Evolutionary conservation across 2,888 invertebrate genomes (phyloP).

Genomic region (Yponomeuta cagnagella): DNA sequence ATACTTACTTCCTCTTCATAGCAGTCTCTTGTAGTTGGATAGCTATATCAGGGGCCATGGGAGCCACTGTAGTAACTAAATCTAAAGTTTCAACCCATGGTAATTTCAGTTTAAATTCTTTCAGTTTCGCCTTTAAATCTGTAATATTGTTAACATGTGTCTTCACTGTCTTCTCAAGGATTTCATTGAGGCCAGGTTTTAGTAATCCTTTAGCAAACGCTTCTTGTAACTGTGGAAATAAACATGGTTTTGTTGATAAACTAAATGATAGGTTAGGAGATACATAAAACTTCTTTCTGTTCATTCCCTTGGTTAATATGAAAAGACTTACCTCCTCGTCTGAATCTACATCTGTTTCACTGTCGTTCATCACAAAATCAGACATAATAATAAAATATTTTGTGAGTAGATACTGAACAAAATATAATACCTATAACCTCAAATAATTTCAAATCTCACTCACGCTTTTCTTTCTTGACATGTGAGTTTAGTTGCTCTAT

Average conservation of each 20-base stretch:
- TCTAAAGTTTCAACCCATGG: conserved; percentile 93
- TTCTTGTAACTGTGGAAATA: conserved; percentile 84
- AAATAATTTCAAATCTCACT: neutral
- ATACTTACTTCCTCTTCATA: conserved; percentile 74
- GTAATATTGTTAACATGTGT: conserved; percentile 82
- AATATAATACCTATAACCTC: neutral
- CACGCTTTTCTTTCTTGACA: neutral
- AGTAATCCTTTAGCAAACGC: conserved; percentile 90
- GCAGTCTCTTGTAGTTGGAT: conserved; percentile 85
- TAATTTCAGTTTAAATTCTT: conserved; percentile 81
- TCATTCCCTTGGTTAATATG: neutral
- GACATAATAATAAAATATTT: conserved; percentile 36
- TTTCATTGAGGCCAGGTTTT: conserved; percentile 89
- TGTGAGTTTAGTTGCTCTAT: no score
- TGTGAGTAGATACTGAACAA: neutral
- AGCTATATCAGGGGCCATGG: conserved; percentile 89
- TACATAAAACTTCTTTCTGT: neutral
- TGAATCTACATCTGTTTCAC: conserved; percentile 72
- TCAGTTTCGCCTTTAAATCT: conserved; percentile 81
- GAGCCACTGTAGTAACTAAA: conserved; percentile 83
- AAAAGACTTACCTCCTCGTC: conserved; percentile 71
- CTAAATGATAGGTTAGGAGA: conserved; percentile 17
- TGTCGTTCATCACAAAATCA: conserved; percentile 63
- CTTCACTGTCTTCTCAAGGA: conserved; percentile 75
- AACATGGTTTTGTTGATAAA: conserved; percentile 21